Conservation (phyloP, 2,797 vertebrate species). For the Eupleurogrammus muticus region DNA sequence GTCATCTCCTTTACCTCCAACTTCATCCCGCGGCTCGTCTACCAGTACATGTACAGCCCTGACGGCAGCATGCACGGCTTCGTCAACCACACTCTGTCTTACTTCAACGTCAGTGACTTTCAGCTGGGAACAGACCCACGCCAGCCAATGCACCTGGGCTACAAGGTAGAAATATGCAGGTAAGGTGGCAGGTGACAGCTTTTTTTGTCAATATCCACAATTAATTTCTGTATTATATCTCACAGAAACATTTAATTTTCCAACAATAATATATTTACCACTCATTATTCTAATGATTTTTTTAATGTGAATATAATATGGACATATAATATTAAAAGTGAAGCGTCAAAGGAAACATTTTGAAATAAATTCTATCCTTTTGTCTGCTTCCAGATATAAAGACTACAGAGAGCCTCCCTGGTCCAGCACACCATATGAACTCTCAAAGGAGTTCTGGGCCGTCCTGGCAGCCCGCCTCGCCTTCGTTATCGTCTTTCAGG, state of each 20-base stretch:
- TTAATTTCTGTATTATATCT: background rate
- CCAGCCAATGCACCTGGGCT: slow-evolving; percentile 86
- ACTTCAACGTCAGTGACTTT: slow-evolving; percentile 95
- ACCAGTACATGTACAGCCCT: slow-evolving; percentile 95
- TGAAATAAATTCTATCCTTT: background rate
- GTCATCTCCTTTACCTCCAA: slow-evolving; percentile 98
- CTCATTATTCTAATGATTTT: background rate
- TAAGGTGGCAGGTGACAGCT: slow-evolving; percentile 57
- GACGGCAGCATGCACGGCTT: slow-evolving; percentile 96
- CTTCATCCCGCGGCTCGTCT: slow-evolving; percentile 98
- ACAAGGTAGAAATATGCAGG: slow-evolving; percentile 93
- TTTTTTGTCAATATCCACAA: background rate
- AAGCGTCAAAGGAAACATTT: background rate
- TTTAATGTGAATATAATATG: background rate
- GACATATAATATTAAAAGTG: background rate
- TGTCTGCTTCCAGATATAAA: slow-evolving; percentile 81
- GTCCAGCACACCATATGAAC: slow-evolving; percentile 90
- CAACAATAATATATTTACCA: too few relatives aligned
- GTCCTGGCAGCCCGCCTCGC: slow-evolving; percentile 92
- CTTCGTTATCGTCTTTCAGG: slow-evolving; percentile 98
- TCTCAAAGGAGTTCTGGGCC: slow-evolving; percentile 96
- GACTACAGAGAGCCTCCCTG: slow-evolving; percentile 95
- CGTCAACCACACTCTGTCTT: slow-evolving; percentile 93
- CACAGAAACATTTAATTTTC: background rate
- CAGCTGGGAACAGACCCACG: slow-evolving; percentile 88